Evolutionary conservation across 2,113 vertebrate genomes (phyloP).

Genomic region (Nothoprocta perdicaria): DNA sequence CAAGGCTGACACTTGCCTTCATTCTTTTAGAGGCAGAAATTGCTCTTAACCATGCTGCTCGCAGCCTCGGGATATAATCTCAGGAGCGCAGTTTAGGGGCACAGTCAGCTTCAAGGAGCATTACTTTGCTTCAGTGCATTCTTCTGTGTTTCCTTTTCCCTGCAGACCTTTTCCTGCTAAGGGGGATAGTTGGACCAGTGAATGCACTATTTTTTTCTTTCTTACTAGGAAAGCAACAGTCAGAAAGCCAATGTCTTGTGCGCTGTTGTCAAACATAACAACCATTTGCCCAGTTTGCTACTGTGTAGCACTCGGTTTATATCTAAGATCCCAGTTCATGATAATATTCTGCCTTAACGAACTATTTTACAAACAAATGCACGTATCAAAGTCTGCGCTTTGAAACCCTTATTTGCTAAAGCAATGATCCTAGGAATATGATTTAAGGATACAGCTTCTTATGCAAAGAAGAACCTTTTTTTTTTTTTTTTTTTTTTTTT

Average conservation of each 20-base stretch:
- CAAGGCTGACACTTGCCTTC: conserved; percentile 61
- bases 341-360: not conserved
- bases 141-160: conserved; percentile 60
- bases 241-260: conserved; percentile 35
- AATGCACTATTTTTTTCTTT: conserved; percentile 27
- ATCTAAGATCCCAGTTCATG: not conserved
- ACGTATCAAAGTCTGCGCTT: not conserved
- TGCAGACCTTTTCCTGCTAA: conserved; percentile 39
- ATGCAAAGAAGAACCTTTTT: not conserved
- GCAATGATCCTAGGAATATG: not conserved
- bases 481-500: not conserved
- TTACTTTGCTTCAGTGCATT: conserved; percentile 64
- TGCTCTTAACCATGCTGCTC: conserved; percentile 59
- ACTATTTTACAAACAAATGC: conserved; percentile 21
- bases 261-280: conserved; percentile 42
- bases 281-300: not conserved
- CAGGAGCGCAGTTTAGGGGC: conserved; percentile 61
- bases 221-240: conserved; percentile 45
- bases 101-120: conserved; percentile 60
- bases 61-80: conserved; percentile 43
- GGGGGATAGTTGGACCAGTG: conserved; percentile 5
- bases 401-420: conserved; percentile 17
- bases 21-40: conserved; percentile 5
- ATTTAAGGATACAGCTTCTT: conserved; percentile 36
- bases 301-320: not conserved